phyloP scores from a whole-genome alignment of 2,797 vertebrate species.

The Oreochromis grahami region DNA sequence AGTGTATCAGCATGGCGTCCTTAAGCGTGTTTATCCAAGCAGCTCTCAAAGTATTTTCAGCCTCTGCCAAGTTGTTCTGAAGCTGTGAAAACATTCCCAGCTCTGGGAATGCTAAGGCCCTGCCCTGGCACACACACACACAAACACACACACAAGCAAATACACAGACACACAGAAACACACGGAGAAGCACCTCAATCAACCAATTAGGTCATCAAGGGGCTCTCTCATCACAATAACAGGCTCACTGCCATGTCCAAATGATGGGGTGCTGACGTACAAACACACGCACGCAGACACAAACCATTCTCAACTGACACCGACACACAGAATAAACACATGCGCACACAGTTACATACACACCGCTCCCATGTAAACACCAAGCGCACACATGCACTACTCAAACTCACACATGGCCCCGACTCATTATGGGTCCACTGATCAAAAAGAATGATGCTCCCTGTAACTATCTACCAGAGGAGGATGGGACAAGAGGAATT shows the following conservation, averaged over 20 bases:
- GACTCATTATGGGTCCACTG: conserved; percentile 69
- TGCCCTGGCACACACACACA: conserved; percentile 26
- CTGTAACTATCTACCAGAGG: conserved; percentile 79
- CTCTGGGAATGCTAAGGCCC: conserved; percentile 52
- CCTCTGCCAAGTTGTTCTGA: conserved; percentile 68
- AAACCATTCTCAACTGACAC: conserved; percentile 13
- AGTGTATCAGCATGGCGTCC: background rate
- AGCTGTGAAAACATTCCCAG: conserved; percentile 74
- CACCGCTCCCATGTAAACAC: conserved; percentile 19
- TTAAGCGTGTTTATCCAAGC: conserved; percentile 42
- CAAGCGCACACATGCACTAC: conserved; percentile 11
- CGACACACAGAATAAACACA: conserved; percentile 15
- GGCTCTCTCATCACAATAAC: conserved; percentile 70
- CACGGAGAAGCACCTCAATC: conserved; percentile 78
- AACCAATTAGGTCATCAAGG: conserved; percentile 87
- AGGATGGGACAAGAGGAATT: conserved; percentile 81
- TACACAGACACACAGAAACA: conserved; percentile 8
- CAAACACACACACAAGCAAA: background rate
- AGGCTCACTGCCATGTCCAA: conserved; percentile 74
- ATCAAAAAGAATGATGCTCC: conserved; percentile 97
- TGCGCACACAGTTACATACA: background rate
- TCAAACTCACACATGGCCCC: conserved; percentile 44
- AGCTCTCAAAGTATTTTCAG: conserved; percentile 53
- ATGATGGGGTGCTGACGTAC: conserved; percentile 57
- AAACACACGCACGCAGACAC: conserved; percentile 1